phyloP scores from a whole-genome alignment of 2,888 invertebrate species.

The Calephelis perditalis region DNA sequence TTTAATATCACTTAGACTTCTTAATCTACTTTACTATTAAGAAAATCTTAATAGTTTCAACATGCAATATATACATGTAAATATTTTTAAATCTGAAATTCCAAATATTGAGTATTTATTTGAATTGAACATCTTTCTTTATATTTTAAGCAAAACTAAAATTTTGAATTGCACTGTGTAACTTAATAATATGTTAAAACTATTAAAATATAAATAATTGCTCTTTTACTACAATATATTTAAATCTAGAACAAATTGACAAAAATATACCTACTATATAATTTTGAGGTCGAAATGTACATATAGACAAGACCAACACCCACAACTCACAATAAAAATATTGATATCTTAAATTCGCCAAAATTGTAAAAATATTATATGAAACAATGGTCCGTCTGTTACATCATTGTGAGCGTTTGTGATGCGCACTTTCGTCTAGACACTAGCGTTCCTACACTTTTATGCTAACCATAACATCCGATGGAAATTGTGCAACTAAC shows the following conservation, averaged over 20 bases:
- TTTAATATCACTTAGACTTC: no score
- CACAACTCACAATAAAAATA: slow-evolving; percentile 51
- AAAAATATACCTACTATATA: slow-evolving; percentile 51
- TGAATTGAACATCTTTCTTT: slow-evolving; percentile 12
- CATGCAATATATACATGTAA: slow-evolving; percentile 5
- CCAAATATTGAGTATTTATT: slow-evolving; percentile 12
- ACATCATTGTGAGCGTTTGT: slow-evolving; percentile 55
- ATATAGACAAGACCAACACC: slow-evolving; percentile 57
- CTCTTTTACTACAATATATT: slow-evolving; percentile 38
- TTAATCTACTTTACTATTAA: no score
- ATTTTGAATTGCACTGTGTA: slow-evolving; percentile 30
- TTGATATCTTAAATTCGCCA: slow-evolving; percentile 43
- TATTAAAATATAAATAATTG: slow-evolving; percentile 38
- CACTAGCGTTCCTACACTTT: slow-evolving; percentile 47
- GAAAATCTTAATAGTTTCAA: neutral
- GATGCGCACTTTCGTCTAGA: slow-evolving; percentile 51
- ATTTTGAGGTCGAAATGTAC: slow-evolving; percentile 51
- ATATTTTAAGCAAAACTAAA: slow-evolving; percentile 3
- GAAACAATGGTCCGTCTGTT: slow-evolving; percentile 68
- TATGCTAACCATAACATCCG: slow-evolving; percentile 34
- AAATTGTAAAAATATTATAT: slow-evolving; percentile 69
- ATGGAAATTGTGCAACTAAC: neutral
- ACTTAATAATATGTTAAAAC: slow-evolving; percentile 28
- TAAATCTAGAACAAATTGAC: slow-evolving; percentile 69
- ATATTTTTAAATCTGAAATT: slow-evolving; percentile 3